Evolutionary conservation across 2,797 vertebrate genomes (phyloP), one percentile per base, ranked within the genome.

Genomic region (Acanthornis magna): DNA sequence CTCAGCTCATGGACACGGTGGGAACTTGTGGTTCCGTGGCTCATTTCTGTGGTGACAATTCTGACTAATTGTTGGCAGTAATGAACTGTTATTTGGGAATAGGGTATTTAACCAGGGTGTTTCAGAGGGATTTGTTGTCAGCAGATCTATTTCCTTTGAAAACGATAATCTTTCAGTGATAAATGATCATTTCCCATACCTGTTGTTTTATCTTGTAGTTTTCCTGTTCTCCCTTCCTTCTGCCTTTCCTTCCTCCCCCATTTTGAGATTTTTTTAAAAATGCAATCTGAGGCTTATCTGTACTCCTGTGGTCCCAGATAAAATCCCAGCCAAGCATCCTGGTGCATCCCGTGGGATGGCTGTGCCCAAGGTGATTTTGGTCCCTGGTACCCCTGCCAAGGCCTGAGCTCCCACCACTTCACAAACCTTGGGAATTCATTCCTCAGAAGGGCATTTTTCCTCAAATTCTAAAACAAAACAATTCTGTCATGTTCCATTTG

Each of bases 1-100:
- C 66, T 55, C 75, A 51, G 45, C 50, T 85, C 72, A 40, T 20
- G 68, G 89, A 53, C 74, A 57, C 16, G 13, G 66, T 87, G 61
- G 77, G 77, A 77, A 58, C 58, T 84, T 73, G 25, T 45, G 67
- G 57, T 66, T 81, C 36, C 8, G 0, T 16, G 30, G 27, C 65
- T 90, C 77, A 53, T 84, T 78, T 91, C 82, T 93, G 32, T 5
- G 22, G 27, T 86, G 75, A 40, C 38, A 48, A 43, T 91, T 84
- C 68, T 43, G 34, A 34, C 55, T 85, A 85, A 93, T 91, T 81
- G 47, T 71, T 74, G 78, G 60, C 23, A 23, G 29, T 32, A 82
- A 89, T 78, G 87, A 89, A 55, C 68, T 57, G 26, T 36, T 82
- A 36, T 36, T 36, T 36, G 50, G 32, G 34, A 78, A 14, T 43